Conservation (phyloP, 2,797 vertebrate species). For the Geotrypetes seraphini region DNA sequence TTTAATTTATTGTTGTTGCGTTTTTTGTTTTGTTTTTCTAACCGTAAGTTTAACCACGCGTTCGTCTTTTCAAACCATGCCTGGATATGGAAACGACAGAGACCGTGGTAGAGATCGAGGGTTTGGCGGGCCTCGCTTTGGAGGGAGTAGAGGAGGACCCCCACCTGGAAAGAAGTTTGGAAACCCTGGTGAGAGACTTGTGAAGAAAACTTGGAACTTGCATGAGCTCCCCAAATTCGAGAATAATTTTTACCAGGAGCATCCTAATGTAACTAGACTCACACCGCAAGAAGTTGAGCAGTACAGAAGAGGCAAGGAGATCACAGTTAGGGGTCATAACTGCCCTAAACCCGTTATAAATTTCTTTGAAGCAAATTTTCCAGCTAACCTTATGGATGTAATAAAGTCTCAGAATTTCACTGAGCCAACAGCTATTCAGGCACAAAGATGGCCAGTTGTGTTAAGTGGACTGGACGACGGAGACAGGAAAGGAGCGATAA, state of each 20-base stretch:
- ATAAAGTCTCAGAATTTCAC: slow-evolving; percentile 84
- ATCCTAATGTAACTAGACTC: slow-evolving; percentile 72
- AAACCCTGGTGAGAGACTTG: slow-evolving; percentile 86
- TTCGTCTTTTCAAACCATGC: slow-evolving; percentile 61
- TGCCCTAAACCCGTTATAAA: slow-evolving; percentile 87
- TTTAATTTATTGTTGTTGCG: too few species aligned
- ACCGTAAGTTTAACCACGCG: slow-evolving; percentile 15
- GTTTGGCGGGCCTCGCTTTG: slow-evolving; percentile 86
- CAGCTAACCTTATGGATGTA: slow-evolving; percentile 90
- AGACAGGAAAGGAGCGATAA: too few species aligned
- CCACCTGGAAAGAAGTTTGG: slow-evolving; percentile 85
- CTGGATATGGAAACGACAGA: slow-evolving; percentile 84
- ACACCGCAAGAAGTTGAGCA: slow-evolving; percentile 83
- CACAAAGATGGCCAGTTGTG: slow-evolving; percentile 92
- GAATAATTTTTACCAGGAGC: slow-evolving; percentile 94
- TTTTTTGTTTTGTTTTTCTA: too few species aligned
- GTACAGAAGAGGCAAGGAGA: slow-evolving; percentile 82
- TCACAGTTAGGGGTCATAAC: slow-evolving; percentile 88
- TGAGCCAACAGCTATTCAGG: slow-evolving; percentile 89
- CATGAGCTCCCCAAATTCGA: slow-evolving; percentile 92
- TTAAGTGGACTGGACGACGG: slow-evolving; percentile 90
- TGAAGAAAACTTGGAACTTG: slow-evolving; percentile 95
- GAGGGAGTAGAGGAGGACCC: slow-evolving; percentile 75
- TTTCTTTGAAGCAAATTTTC: slow-evolving; percentile 88
- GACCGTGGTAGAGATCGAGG: slow-evolving; percentile 86